phyloP scores from a whole-genome alignment of 2,797 vertebrate species.

The Hydrocynus forskahlii region DNA sequence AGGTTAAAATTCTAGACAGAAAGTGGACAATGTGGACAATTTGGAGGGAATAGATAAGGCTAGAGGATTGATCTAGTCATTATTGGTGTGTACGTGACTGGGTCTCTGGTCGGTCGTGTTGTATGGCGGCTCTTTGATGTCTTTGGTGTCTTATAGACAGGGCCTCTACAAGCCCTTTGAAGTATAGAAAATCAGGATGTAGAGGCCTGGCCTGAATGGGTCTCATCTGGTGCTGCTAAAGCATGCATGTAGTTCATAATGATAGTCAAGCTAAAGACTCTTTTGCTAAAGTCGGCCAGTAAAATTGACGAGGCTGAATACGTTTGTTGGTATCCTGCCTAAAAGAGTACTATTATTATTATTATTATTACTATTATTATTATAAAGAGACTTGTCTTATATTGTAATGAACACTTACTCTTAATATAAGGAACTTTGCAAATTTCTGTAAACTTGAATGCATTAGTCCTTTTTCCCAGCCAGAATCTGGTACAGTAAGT shows the following conservation, averaged over 20 bases:
- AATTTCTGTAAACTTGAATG: no score
- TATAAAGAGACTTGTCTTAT: no score
- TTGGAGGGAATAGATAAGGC: not conserved
- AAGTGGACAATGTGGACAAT: not conserved
- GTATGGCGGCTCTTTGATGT: conserved; percentile 58
- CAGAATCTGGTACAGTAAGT: no score
- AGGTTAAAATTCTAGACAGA: not conserved
- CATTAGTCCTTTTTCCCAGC: no score
- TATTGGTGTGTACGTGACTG: conserved; percentile 15
- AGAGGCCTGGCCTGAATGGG: conserved; percentile 69
- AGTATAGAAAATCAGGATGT: conserved; percentile 76
- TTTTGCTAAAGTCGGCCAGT: not conserved
- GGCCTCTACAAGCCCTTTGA: conserved; percentile 70
- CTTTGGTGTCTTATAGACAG: conserved; percentile 41
- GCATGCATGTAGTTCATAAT: conserved; percentile 56
- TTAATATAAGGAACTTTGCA: no score
- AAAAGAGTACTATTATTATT: not conserved
- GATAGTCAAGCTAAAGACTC: conserved; percentile 37
- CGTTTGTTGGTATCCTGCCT: not conserved
- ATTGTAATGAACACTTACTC: no score
- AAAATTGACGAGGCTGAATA: not conserved
- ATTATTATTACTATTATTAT: no score
- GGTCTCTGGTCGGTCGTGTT: conserved; percentile 42
- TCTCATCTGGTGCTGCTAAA: conserved; percentile 76
- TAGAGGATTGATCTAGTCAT: conserved; percentile 5